Evolutionary conservation across 2,888 invertebrate genomes (phyloP).

Genomic region (Chironomus tentans): DNA sequence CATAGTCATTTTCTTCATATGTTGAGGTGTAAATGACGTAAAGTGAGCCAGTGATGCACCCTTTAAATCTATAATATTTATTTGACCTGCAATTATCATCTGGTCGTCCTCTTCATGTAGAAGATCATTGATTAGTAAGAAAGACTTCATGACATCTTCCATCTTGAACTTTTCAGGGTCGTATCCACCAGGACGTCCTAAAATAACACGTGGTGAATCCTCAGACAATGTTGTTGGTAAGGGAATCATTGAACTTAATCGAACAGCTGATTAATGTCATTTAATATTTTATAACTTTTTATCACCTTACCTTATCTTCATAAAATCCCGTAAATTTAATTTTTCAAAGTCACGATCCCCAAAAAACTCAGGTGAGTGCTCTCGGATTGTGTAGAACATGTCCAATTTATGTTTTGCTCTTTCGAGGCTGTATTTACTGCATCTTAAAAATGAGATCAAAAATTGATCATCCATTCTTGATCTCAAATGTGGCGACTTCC

Average conservation of each 20-base stretch:
- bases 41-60: constrained; percentile 44
- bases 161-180: constrained; percentile 41
- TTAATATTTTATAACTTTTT: no score
- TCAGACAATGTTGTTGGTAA: constrained; percentile 38
- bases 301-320: neutral
- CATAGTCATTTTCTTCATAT: constrained; percentile 46
- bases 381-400: constrained; percentile 45
- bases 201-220: constrained; percentile 44
- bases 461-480: constrained; percentile 42
- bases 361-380: constrained; percentile 47
- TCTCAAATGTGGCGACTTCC: constrained; percentile 43
- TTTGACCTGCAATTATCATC: constrained; percentile 36
- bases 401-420: constrained; percentile 43
- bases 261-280: no score
- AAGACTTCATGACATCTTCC: constrained; percentile 43
- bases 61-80: constrained; percentile 44
- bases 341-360: constrained; percentile 30
- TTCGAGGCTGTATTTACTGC: constrained; percentile 43
- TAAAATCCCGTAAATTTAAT: neutral
- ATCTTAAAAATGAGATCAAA: constrained; percentile 40
- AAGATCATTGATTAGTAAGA: constrained; percentile 47
- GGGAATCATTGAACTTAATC: constrained; percentile 33
- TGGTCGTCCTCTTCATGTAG: constrained; percentile 48
- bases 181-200: constrained; percentile 46
- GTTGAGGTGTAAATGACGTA: constrained; percentile 45